Base-by-base conservation (phyloP, 2,797 vertebrate genomes). In the Scyliorhinus canicula region DNA sequence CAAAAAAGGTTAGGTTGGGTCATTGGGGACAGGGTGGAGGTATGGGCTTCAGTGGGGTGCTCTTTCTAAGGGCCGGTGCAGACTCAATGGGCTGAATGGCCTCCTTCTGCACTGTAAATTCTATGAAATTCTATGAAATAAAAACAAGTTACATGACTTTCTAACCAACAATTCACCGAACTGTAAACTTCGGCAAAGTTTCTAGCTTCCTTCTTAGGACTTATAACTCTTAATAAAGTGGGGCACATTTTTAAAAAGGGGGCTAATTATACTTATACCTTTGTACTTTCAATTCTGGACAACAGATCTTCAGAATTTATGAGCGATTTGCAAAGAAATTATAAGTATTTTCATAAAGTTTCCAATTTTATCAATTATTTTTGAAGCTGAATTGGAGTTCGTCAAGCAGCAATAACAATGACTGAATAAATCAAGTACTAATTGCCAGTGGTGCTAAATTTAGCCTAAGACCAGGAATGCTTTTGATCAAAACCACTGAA, bases 361-460 rank as follows among this genome's bases (percentile, higher is more conserved):
- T 52, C 44, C 24, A 93, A 74, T 44, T 94, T 94, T 52, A 94
- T 94, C 67, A 19, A 94, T 94, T 94, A 74, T 94, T 94, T 50
- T 60, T 31, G 21, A 74, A 94, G 19, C 50, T 71, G 24, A 93
- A 71, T 71, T 94, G 7, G 44, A 74, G 44, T 94, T 98, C 98
- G 98, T 98, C 98, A 98, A 98, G 97, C 97, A 97, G 97, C 98
- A 98, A 94, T 94, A 94, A 98, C 98, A 97, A 98, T 98, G 97
- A 97, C 98, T 98, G 97, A 98, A 98, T 98, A 98, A 98, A 98
- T 98, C 98, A 97, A 96, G 96, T 97, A 96, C 98, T 99, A 99
- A 99, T 99, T 99, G 98, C 98, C 98, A 98, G 97, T 97, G 97
- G 98, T 98, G 98, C 98, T 99, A 99, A 99, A 99, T 99, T 98